Base-by-base conservation (phyloP, 2,888 invertebrate genomes). In the Hedya salicella region DNA sequence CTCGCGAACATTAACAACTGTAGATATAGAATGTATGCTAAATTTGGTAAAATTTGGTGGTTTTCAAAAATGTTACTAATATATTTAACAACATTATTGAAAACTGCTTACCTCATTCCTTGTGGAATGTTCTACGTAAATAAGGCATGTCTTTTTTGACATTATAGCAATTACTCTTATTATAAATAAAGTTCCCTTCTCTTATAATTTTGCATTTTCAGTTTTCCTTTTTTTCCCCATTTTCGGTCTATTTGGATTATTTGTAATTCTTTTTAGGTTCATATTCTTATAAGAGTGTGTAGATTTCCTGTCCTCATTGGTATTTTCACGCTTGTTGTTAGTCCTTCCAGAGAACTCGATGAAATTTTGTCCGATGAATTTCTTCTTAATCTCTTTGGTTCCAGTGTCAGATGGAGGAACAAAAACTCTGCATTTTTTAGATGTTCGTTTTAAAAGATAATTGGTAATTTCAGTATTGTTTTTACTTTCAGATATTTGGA, bases 81-180 rank as follows among this genome's bases (percentile, higher is more conserved):
- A 71, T 64, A 70, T 69, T 71, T 70, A 63, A 56, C 69, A 73
- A 74, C 79, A 80, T 78, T 79, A 81, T 78, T 77, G 75, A 79
- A 78, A 80, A 76, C 79, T 80, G 75, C 66, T 69, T 73, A 74
- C 70, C 70, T 81, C 82, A 87, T 89, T 90, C 86, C 83, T 75
- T 79, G 72, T 74, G 87, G 87, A 87, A 87, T 89, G 85, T 76
- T 72, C 81, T 82, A 80, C 72, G 83, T 68, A 61, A 67, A 57
- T 78, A 79, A 78, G 79, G 74, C 73, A 80, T 88, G 89, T 90
- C 87, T 85, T 86, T 90, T 88, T 88, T 85, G 89, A 91, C 89
- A 90, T 88, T 76, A 77, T 86, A 84, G 80, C 72, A 77, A 79
- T 76, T 84, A 82, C 77, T 62, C 60, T 70, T 81, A 80, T 79